These are phyloP conservation scores for Sphaerodactylus townsendi DNA, from an alignment of 2,113 vertebrate genomes.

Conservation along the genomic window DNA sequence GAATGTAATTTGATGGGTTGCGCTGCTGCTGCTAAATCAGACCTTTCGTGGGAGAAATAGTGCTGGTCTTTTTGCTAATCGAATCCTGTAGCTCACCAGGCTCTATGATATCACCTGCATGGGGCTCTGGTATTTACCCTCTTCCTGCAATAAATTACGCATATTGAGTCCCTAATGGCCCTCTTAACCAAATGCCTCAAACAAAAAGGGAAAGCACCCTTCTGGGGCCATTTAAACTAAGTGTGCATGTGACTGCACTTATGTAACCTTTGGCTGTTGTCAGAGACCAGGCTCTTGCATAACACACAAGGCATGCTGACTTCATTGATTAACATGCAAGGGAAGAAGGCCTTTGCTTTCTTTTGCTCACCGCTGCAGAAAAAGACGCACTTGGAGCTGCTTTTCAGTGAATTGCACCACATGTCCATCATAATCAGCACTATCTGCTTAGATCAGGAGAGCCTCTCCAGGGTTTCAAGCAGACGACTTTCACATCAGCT, in stretches of 20 bases:
- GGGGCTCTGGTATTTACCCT: slow-evolving; percentile 46
- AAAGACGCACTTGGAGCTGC: too few relatives aligned
- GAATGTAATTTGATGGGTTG: slow-evolving; percentile 62
- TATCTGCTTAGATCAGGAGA: too few relatives aligned
- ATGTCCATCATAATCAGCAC: too few relatives aligned
- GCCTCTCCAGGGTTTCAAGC: too few relatives aligned
- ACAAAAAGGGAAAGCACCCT: slow-evolving; percentile 19
- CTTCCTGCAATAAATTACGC: slow-evolving; percentile 46
- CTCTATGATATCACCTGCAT: slow-evolving; percentile 50
- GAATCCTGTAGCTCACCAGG: slow-evolving; percentile 54
- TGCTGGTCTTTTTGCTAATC: slow-evolving; percentile 62
- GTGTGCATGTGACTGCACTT: not conserved
- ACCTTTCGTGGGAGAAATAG: slow-evolving; percentile 59
- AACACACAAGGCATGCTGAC: not conserved
- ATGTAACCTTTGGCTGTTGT: not conserved
- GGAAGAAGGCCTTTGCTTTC: not conserved
- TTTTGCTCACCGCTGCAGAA: not conserved
- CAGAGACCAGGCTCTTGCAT: not conserved
- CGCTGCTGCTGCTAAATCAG: slow-evolving; percentile 63
- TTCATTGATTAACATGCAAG: not conserved
- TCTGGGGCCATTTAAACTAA: not conserved
- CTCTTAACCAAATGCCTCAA: slow-evolving; percentile 38
- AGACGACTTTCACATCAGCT: too few relatives aligned
- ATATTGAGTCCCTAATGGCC: slow-evolving; percentile 27
- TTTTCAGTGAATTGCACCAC: too few relatives aligned